Conservation (phyloP, 1,140 invertebrate genomes). For the Pseudomyrmex dendroicus region DNA sequence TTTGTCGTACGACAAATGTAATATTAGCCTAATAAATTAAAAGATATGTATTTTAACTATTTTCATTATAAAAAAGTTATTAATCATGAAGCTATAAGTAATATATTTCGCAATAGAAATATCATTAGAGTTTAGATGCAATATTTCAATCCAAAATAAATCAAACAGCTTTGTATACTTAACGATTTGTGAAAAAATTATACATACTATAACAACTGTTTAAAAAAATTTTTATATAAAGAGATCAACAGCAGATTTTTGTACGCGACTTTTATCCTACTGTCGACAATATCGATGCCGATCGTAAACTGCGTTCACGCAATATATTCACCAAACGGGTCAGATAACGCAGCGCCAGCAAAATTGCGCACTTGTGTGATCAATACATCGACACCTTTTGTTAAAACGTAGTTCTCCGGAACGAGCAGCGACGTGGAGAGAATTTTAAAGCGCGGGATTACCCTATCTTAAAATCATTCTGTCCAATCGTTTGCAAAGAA, state of each 20-base stretch:
- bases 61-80: background rate
- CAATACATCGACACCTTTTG: constrained; percentile 24
- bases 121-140: background rate
- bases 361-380: constrained; percentile 27
- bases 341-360: background rate
- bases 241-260: background rate
- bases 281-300: background rate
- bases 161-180: too few species aligned
- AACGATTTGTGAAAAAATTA: too few species aligned
- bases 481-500: background rate
- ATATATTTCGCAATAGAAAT: background rate
- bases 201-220: too few species aligned
- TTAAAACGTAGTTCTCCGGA: background rate
- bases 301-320: constrained; percentile 21
- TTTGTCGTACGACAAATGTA: too few species aligned
- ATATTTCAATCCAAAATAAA: background rate
- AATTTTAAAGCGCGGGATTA: constrained; percentile 3
- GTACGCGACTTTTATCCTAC: background rate
- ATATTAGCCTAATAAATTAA: too few species aligned
- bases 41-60: background rate
- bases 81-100: too few species aligned
- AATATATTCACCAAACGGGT: constrained; percentile 37
- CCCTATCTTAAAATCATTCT: background rate
- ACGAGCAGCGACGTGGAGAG: too few species aligned
- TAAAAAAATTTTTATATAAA: too few species aligned